Evolutionary conservation across 1,140 invertebrate genomes (phyloP).

Genomic region (Drosophila lacertosa): DNA sequence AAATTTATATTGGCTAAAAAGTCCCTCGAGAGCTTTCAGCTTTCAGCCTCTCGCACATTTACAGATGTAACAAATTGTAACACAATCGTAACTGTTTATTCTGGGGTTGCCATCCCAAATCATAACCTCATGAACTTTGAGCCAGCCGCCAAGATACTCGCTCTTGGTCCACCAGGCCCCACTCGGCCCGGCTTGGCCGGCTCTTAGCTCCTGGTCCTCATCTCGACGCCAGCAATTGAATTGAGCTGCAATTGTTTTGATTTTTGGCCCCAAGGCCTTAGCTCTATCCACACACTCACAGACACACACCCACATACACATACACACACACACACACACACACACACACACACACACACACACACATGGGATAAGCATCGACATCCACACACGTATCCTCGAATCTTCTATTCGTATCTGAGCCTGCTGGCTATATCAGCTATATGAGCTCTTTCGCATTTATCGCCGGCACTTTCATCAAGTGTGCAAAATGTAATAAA

Average conservation of each 20-base stretch:
- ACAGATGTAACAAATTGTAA: constrained; percentile 83
- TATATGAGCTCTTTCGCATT: constrained; percentile 51
- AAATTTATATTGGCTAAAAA: constrained; percentile 83
- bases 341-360: constrained; percentile 16
- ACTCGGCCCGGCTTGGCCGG: no score
- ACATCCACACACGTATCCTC: constrained; percentile 23
- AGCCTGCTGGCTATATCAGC: constrained; percentile 28
- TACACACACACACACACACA: no score
- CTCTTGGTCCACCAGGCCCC: neutral
- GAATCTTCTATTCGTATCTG: constrained; percentile 20
- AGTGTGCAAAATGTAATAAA: constrained; percentile 80
- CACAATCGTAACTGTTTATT: constrained; percentile 82
- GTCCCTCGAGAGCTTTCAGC: constrained; percentile 77
- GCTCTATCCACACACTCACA: constrained; percentile 27
- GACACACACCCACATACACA: neutral
- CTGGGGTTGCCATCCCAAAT: constrained; percentile 60
- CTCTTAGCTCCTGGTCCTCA: constrained; percentile 31
- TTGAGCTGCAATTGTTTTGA: constrained; percentile 82
- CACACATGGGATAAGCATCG: neutral
- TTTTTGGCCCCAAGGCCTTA: constrained; percentile 73
- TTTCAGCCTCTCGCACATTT: constrained; percentile 51
- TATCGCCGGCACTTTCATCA: constrained; percentile 67
- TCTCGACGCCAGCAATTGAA: constrained; percentile 65
- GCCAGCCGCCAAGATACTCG: constrained; percentile 17
- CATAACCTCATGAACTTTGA: constrained; percentile 70